Evolutionary conservation across 2,888 invertebrate species (phyloP), one percentile per base, ranked within the genome.

Genomic region (Caenorhabditis sp.): DNA sequence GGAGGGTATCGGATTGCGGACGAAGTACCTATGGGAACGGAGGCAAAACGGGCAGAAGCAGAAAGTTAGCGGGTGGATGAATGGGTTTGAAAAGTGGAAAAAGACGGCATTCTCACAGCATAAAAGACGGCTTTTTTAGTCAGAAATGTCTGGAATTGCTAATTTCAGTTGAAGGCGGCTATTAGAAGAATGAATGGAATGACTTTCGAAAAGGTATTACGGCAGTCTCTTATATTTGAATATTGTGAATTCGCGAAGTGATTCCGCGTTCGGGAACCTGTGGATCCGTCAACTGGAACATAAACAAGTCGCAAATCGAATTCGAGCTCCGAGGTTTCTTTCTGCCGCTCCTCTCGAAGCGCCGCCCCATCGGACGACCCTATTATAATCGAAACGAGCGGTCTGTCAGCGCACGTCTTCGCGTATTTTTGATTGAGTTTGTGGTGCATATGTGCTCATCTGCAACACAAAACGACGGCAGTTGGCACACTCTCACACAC

Each of bases 371-470:
- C n/a, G n/a, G n/a, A n/a, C n/a, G 41, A 50, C 70, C 70, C 70
- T 70, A 70, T 70, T 70, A 70, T 70, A 70, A 70, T 70, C 70
- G 70, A 70, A 70, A 70, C 70, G 70, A 70, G 70, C 52, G 27
- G 63, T 66, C 56, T 45, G 48, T 27, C 24, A 48, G 11, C 48
- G 56, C 48, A 48, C 56, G 66, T 56, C 66, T 56, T 56, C 66
- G 53, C 59, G 53, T 61, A 70, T 59, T 70, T 70, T 70, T 70
- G 70, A 70, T 70, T 70, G 70, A 70, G 70, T 70, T 70, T 52
- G 68, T 68, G 68, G 68, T 59, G 45, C 70, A 70, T 61, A 70
- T 61, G 59, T 70, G 70, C 70, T 70, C 70, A 70, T 70, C 70
- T 70, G 70, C 58, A 58, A 53, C 59, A 53, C 52, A 66, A 53